Conservation (phyloP, 2,888 invertebrate genomes). For the Prionchulus punctatus region DNA sequence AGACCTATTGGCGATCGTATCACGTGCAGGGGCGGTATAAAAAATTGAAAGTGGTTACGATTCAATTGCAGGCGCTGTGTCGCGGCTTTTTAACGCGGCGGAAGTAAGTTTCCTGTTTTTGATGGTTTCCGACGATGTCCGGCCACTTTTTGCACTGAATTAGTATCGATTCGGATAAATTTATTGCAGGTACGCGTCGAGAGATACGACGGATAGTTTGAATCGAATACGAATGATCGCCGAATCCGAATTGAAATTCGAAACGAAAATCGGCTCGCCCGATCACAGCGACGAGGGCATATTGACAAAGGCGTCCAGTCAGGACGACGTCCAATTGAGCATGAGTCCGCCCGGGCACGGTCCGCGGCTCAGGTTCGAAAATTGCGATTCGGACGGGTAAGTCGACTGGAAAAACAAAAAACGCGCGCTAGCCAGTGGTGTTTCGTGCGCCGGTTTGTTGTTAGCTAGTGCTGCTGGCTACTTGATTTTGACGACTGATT, state of each 20-base stretch:
- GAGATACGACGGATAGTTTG: too few species aligned
- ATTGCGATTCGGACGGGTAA: constrained; percentile 36
- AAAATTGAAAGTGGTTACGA: constrained; percentile 40
- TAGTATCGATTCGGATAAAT: too few species aligned
- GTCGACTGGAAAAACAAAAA: constrained; percentile 2
- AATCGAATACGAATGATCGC: neutral
- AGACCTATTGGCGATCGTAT: constrained; percentile 59
- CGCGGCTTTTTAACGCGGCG: constrained; percentile 50
- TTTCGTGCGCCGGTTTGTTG: too few species aligned
- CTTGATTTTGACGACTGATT: constrained; percentile 9
- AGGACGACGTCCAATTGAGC: constrained; percentile 32
- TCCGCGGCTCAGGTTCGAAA: too few species aligned
- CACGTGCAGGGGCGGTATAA: constrained; percentile 50
- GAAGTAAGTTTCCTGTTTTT: constrained; percentile 32
- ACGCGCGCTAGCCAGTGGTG: neutral
- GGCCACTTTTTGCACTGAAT: too few species aligned
- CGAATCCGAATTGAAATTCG: constrained; percentile 13
- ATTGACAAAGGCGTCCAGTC: constrained; percentile 42
- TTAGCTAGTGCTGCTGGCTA: too few species aligned
- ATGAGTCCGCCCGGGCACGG: neutral
- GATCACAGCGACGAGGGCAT: constrained; percentile 36
- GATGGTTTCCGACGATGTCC: too few species aligned
- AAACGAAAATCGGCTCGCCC: neutral
- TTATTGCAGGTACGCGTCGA: too few species aligned
- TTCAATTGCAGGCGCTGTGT: constrained; percentile 52